phyloP scores from a whole-genome alignment of 2,797 vertebrate species.

The Monodelphis domestica region DNA sequence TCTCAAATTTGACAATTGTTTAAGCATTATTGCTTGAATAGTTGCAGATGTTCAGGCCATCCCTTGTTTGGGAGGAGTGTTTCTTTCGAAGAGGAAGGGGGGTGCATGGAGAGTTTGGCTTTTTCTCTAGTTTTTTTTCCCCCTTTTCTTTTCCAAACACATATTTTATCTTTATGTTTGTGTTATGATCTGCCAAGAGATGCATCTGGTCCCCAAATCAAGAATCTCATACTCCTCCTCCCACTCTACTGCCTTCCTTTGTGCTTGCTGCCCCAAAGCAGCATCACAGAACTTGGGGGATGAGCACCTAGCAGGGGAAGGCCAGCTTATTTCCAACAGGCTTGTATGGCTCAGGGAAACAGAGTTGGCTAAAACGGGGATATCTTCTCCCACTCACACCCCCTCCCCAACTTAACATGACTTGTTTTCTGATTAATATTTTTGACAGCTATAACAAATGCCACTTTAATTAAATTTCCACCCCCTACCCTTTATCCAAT shows the following conservation, averaged over 20 bases:
- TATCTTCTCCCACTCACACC: not conserved
- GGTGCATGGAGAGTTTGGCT: constrained; percentile 23
- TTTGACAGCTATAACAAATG: constrained; percentile 73
- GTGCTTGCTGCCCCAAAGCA: constrained; percentile 72
- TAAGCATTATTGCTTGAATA: constrained; percentile 75
- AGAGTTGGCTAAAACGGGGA: constrained; percentile 38
- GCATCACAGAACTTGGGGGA: constrained; percentile 60
- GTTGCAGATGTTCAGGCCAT: constrained; percentile 74
- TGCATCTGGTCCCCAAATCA: constrained; percentile 82
- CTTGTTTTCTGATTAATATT: constrained; percentile 79
- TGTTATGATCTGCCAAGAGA: constrained; percentile 78
- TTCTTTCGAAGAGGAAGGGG: constrained; percentile 56
- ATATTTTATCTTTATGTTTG: constrained; percentile 82
- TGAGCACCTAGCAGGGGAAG: constrained; percentile 8
- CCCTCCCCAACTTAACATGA: not conserved
- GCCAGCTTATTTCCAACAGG: not conserved
- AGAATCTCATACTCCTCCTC: constrained; percentile 78
- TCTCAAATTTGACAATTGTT: constrained; percentile 79
- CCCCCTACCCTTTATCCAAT: constrained; percentile 77
- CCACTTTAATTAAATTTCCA: constrained; percentile 81
- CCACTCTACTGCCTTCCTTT: constrained; percentile 71
- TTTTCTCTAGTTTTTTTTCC: constrained; percentile 43
- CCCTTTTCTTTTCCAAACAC: constrained; percentile 63
- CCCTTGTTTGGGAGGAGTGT: constrained; percentile 48
- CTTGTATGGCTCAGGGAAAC: not conserved